These are phyloP conservation scores for Oreotrochilus melanogaster DNA, from an alignment of 2,113 vertebrate species.

Conservation along the genomic window DNA sequence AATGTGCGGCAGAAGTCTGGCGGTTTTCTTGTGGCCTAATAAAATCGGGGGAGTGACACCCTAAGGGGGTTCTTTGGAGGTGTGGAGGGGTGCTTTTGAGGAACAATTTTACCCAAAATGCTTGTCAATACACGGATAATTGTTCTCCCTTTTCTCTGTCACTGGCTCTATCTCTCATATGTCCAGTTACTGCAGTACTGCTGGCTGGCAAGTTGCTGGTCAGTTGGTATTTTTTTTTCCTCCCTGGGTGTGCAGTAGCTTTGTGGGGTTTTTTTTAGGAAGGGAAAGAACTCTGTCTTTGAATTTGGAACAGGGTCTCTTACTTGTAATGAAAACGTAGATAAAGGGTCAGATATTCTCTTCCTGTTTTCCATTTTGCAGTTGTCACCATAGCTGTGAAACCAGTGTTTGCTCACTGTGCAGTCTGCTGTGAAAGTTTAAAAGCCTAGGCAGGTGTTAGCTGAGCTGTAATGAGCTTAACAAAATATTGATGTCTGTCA, in stretches of 20 bases:
- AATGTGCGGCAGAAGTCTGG: too few relatives aligned
- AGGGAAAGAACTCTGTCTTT: background rate
- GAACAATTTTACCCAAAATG: background rate
- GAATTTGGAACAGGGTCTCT: background rate
- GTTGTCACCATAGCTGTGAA: background rate
- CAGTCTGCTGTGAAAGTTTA: background rate
- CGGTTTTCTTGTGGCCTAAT: too few relatives aligned
- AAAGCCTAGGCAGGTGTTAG: background rate
- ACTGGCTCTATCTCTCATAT: rapidly evolving
- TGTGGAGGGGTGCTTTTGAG: background rate
- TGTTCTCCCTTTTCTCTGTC: background rate
- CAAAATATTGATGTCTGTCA: background rate
- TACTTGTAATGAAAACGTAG: background rate
- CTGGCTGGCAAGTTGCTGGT: background rate
- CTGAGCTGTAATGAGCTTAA: background rate
- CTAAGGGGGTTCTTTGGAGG: background rate
- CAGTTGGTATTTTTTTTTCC: background rate
- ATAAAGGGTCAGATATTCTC: background rate
- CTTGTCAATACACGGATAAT: background rate
- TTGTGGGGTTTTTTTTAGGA: background rate
- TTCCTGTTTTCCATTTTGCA: rapidly evolving
- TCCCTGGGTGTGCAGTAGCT: background rate
- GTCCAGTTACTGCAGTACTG: background rate
- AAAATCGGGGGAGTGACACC: too few relatives aligned
- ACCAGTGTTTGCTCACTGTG: background rate